Evolutionary conservation across 2,113 vertebrate genomes (phyloP), one percentile per base, ranked within the genome.

Genomic region (Grus americana): DNA sequence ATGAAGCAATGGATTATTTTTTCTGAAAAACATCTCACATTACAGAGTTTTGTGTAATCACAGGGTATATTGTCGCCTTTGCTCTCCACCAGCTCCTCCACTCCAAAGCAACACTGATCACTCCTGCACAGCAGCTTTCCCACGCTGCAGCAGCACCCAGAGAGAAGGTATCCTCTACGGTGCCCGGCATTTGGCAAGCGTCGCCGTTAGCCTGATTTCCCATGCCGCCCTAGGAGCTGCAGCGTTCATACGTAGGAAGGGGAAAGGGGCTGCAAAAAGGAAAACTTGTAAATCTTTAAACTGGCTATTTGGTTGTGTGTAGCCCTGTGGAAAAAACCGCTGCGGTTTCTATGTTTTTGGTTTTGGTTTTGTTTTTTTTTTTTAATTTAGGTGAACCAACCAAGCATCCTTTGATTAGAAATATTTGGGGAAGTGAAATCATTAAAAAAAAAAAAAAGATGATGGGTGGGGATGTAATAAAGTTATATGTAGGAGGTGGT

Each of bases 71-170:
- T 27, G n/a, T 27, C 70, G n/a, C n/a, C 30, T 59, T 46, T 59
- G 71, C 66, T 84, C 46, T 84, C 23, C 24, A 18, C 7, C 1
- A 5, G 5, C 12, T 6, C 10, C 47, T 75, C 26, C 34, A 9
- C 27, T 19, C 26, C 11, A 3, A 46, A 55, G 59, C 0, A 0
- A 30, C 12, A 8, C 26, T 1, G 2, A 3, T 30, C 15, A 1
- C 34, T 73, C 61, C 40, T 19, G 36, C 52, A 4, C 0, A 1
- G 70, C 63, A 65, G 52, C 55, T 52, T 32, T 55, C 29, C 71
- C 52, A 2, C 3, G 30, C 47, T 14, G 5, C 66, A 27, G 80
- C 49, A 59, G 68, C 22, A 49, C 14, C 11, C 50, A 36, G 22
- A 10, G 32, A 5, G 5, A 8, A n/a, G 27, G 21, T 44, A 16